Base-by-base conservation (phyloP, 2,888 invertebrate genomes). In the Dysmachus trigonus region DNA sequence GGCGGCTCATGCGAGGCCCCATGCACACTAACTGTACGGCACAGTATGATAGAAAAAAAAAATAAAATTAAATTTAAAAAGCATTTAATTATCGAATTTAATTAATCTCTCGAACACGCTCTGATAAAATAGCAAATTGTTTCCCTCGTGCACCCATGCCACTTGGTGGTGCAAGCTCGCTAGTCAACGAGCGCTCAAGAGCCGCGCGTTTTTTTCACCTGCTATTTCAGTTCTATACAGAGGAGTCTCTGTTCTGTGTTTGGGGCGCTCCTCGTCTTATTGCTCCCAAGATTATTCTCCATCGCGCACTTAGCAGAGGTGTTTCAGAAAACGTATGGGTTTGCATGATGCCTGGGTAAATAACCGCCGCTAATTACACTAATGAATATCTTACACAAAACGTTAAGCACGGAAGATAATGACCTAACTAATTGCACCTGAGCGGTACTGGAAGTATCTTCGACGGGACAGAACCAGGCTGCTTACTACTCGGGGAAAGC, bases 11-110 rank as follows among this genome's bases (percentile, higher is more conserved):
- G 53, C 31, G 38, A 15, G 31, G 51, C 31, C 7, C 38, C n/a
- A 18, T 27, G 10, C 76, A 76, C n/a, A 38, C 30, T 51, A 33
- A 38, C 82, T 35, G 82, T 35, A 35, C 18, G 71, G 71, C 38
- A 22, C 82, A n/a, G 31, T 31, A 72, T 27, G 41, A 18, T 41
- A 15, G 33, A n/a, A 85, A 51, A 74, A n/a, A n/a, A n/a, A n/a
- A n/a, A n/a, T n/a, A n/a, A n/a, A 85, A 74, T 74, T 84, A 84
- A 84, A 84, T 71, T 84, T 41, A 72, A 84, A 84, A 84, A 84
- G 41, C 71, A 89, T 89, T 90, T 90, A 90, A 91, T 90, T 90
- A 90, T 91, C 90, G 84, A 88, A 88, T 85, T 89, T 90, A 90
- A 91, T 90, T 90, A 91, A 90, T 91, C 88, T 88, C 15, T 85